Evolutionary conservation across 1,140 invertebrate species (phyloP), one percentile per base, ranked within the genome.

Genomic region (Lepidurus apus): DNA sequence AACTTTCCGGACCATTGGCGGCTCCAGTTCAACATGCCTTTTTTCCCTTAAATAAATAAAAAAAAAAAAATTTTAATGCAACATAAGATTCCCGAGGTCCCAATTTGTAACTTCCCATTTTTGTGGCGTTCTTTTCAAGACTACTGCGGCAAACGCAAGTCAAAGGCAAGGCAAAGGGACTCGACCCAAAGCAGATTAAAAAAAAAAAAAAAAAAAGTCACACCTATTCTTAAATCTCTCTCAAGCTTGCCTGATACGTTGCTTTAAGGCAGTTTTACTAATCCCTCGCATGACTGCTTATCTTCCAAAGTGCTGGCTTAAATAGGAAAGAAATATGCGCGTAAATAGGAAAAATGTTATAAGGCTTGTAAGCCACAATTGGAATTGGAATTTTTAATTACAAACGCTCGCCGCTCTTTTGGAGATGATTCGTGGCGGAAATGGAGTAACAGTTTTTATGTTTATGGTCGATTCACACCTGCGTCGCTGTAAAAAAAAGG

Each of bases 1-100:
- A n/a, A 65, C 53, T 65, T 65, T 65, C 53, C 53, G 13, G 53
- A 21, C 53, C 53, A 65, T 65, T 65, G 53, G 53, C 53, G 53
- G 53, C 21, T 65, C 21, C 17, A 21, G 45, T 13, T 13, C 53
- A n/a, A n/a, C 53, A 21, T 65, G 7, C 21, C 21, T 17, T 65
- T 21, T 21, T 13, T 65, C 9, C 21, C 9, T 65, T 65, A n/a
- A n/a, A 6, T 8, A 10, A 17, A 8, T 0, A n/a, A 6, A n/a
- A 65, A 17, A 8, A 11, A n/a, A 6, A n/a, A 65, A n/a, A n/a
- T 65, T n/a, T 13, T 65, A 65, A 65, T 34, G 34, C 34, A 4
- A 34, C 34, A 34, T 34, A 4, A 34, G 34, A 65, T 65, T 65
- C 53, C 53, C 17, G 17, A 21, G n/a, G n/a, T n/a, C 53, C 7